phyloP scores from a whole-genome alignment of 2,113 vertebrate species.

The Otis tarda region DNA sequence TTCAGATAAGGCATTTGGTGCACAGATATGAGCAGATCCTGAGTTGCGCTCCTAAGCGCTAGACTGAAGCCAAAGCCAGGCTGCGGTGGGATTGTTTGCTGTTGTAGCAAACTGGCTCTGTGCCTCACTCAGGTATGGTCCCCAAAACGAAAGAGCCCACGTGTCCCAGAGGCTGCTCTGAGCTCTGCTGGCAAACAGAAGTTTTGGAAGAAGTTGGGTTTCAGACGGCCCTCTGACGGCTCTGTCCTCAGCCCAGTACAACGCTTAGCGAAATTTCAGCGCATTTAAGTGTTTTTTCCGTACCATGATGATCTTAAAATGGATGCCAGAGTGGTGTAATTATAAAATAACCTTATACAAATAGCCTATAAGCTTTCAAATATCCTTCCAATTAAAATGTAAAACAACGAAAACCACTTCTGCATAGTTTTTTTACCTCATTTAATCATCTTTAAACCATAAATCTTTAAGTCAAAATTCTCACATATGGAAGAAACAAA shows the following conservation, averaged over 20 bases:
- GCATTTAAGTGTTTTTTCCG: background rate
- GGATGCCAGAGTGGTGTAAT: background rate
- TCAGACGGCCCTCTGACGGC: background rate
- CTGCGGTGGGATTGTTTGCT: background rate
- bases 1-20: background rate
- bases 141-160: background rate
- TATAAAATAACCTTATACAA: background rate
- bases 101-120: background rate
- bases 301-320: background rate
- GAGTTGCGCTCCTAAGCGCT: background rate
- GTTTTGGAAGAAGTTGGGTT: background rate
- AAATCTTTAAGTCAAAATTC: background rate
- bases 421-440: background rate
- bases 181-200: background rate
- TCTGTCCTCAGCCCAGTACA: background rate
- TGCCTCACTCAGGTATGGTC: background rate
- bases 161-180: background rate
- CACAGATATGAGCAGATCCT: background rate
- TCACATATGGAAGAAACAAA: background rate
- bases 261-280: rapidly evolving
- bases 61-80: background rate
- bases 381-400: background rate
- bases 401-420: background rate
- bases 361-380: background rate
- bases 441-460: background rate